Conservation (phyloP, 2,797 vertebrate genomes). For the Sphenodon punctatus region DNA sequence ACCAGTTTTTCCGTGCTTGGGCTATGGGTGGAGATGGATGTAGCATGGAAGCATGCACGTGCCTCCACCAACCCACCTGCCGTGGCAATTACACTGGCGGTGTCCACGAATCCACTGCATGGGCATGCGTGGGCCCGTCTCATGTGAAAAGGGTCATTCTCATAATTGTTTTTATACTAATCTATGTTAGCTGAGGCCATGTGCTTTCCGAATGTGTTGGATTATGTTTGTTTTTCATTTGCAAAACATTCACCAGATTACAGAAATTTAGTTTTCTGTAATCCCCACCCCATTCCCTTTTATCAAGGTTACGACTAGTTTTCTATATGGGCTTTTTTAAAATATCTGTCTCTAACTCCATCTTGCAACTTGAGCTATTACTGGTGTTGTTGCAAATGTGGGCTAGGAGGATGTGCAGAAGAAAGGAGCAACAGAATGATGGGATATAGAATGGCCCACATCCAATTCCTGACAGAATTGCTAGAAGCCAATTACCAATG, state of each 20-base stretch:
- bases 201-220: slow-evolving; percentile 29
- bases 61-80: too few species aligned
- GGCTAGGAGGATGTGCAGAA: slow-evolving; percentile 10
- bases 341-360: slow-evolving; percentile 49
- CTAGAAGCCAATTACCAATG: slow-evolving; percentile 17
- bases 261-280: slow-evolving; percentile 28
- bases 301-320: too few species aligned
- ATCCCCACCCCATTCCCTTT: slow-evolving; percentile 13
- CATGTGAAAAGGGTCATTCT: too few species aligned
- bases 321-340: too few species aligned
- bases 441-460: slow-evolving; percentile 47
- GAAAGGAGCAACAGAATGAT: slow-evolving; percentile 35
- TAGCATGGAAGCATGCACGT: too few species aligned
- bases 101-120: too few species aligned
- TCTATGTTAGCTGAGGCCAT: neutral
- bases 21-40: too few species aligned
- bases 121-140: too few species aligned
- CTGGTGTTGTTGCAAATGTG: too few species aligned
- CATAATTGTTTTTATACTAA: slow-evolving; percentile 13
- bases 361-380: neutral
- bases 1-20: too few species aligned
- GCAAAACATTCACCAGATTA: slow-evolving; percentile 24
- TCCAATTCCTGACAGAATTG: slow-evolving; percentile 29
- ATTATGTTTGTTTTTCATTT: slow-evolving; percentile 37
- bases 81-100: too few species aligned